These are phyloP conservation scores for Mormoops blainvillei DNA, from an alignment of 2,113 vertebrate species.

Conservation along the genomic window DNA sequence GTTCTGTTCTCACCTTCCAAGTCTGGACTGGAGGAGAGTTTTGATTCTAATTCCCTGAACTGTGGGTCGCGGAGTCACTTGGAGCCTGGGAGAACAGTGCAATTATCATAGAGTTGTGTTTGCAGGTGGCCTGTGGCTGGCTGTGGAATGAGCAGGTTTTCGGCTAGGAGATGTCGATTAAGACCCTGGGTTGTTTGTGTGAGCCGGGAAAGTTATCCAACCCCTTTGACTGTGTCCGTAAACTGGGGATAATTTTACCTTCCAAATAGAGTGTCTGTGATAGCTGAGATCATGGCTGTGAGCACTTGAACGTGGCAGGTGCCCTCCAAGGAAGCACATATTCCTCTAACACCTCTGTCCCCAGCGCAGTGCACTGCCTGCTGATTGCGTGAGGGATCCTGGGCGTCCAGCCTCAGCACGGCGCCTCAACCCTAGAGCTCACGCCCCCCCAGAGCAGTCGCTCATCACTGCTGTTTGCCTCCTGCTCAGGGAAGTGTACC, in stretches of 20 bases:
- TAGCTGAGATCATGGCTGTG: not conserved
- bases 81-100: not conserved
- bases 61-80: not conserved
- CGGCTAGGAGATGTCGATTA: not conserved
- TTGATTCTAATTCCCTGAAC: not conserved
- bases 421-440: fast-evolving
- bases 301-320: fast-evolving
- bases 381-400: not conserved
- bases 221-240: not conserved
- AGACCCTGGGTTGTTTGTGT: not conserved
- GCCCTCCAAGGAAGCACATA: fast-evolving
- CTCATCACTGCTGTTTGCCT: not conserved
- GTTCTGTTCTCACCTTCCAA: not conserved
- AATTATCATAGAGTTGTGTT: not conserved
- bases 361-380: fast-evolving
- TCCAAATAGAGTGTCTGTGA: not conserved
- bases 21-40: not conserved
- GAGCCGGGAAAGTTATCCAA: not conserved
- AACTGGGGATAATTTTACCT: not conserved
- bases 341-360: not conserved
- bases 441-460: fast-evolving
- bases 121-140: fast-evolving
- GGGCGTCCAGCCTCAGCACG: fast-evolving
- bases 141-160: not conserved
- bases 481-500: constrained; percentile 88